phyloP scores from a whole-genome alignment of 2,888 invertebrate genomes.

The Ferdinandea cuprea region DNA sequence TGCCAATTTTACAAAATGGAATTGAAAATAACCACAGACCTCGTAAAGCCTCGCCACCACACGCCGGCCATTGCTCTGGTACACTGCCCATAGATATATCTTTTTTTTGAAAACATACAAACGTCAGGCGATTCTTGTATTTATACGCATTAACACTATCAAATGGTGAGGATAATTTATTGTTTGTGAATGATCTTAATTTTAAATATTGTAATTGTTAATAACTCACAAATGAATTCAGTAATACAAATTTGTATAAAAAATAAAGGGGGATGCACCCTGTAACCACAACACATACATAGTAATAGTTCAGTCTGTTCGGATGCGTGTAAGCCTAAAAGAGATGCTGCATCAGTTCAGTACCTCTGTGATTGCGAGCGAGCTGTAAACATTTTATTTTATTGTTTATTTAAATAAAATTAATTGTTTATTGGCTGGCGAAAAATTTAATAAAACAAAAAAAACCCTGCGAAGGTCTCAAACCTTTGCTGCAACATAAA shows the following conservation, averaged over 20 bases:
- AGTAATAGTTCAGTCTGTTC: slow-evolving; percentile 23
- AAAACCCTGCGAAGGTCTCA: too few relatives aligned
- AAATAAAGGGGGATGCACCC: neutral
- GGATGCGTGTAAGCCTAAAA: neutral
- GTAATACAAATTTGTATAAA: slow-evolving; percentile 18
- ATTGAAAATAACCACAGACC: slow-evolving; percentile 68
- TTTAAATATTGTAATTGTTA: slow-evolving; percentile 67
- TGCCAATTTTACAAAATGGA: slow-evolving; percentile 60
- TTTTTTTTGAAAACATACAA: neutral
- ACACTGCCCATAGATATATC: neutral
- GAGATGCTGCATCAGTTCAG: slow-evolving; percentile 5
- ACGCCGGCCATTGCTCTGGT: neutral
- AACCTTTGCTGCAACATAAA: too few relatives aligned
- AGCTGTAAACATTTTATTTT: too few relatives aligned
- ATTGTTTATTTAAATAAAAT: too few relatives aligned
- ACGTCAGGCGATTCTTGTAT: slow-evolving; percentile 10
- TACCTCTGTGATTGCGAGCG: slow-evolving; percentile 11
- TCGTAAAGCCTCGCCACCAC: slow-evolving; percentile 35
- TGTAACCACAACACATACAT: slow-evolving; percentile 7
- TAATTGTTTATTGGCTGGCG: too few relatives aligned
- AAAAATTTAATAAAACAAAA: too few relatives aligned
- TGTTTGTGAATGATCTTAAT: slow-evolving; percentile 67
- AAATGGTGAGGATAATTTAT: slow-evolving; percentile 52
- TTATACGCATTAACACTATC: slow-evolving; percentile 54
- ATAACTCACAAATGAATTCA: slow-evolving; percentile 62